Evolutionary conservation across 2,888 invertebrate genomes (phyloP), one percentile per base, ranked within the genome.

Genomic region (Julus scandinavius): DNA sequence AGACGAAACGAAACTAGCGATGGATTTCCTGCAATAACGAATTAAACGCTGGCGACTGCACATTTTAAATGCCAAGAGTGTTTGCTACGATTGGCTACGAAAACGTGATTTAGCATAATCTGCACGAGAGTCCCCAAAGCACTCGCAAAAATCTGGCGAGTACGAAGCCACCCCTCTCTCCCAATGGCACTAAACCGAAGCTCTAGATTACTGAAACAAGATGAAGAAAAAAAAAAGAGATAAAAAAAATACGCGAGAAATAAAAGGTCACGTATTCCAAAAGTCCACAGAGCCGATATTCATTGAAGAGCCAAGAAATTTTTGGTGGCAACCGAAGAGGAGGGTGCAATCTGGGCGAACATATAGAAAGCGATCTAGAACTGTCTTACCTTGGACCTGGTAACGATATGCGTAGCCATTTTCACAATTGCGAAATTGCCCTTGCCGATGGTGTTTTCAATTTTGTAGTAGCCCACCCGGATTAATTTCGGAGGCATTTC

Each of bases 361-460:
- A 84, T 17, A 84, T 3, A n/a, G n/a, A n/a, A 15, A 20, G 29
- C 40, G 29, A 15, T 40, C 45, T 84, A 40, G n/a, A 49, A 15
- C 38, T 49, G 45, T 90, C 95, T 94, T 95, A 99, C 99, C 98
- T 99, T 98, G 91, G 97, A 97, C 94, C 98, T 98, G 91, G 99
- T 99, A 92, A 99, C 96, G 93, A 97, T 96, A 94, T 99, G 99
- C 93, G 98, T 98, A 92, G 99, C 99, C 92, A 99, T 94, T 94
- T 99, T 99, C 91, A 99, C 99, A 91, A 99, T 96, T 91, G 99
- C 99, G 93, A 99, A 99, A 94, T 99, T 99, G 91, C 99, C 99
- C 92, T 98, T 98, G 91, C 99, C 99, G 92, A 99, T 99, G 85
- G 99, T 99, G 93, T 96, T 96, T 93, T 98, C 98, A 93, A 99